Percentiles rank a stretch among this genome's conserved stretches.
Conservation (phyloP, 1,140 invertebrate species). For the Wasmannia auropunctata region DNA sequence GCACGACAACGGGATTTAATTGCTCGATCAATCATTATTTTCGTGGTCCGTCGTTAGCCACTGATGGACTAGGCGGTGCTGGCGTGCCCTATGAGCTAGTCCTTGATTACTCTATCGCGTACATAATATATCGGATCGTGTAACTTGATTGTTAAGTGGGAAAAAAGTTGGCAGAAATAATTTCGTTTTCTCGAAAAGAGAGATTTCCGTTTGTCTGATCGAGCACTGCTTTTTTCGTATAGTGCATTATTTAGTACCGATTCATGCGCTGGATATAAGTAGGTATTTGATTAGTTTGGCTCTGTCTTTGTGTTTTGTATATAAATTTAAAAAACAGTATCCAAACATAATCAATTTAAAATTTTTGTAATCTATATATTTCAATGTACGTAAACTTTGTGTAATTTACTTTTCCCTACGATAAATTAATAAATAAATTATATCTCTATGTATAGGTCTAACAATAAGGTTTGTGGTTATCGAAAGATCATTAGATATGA, state of each 20-base stretch:
- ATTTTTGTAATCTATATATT: neutral
- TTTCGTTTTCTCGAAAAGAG: neutral
- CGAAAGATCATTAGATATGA: neutral
- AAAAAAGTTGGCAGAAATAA: neutral
- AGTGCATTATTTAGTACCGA: neutral
- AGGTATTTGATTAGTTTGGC: neutral
- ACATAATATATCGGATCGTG: neutral
- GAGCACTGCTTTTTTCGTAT: neutral
- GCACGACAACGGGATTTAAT: slow-evolving; percentile 84
- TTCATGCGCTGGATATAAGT: neutral
- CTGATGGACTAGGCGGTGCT: slow-evolving; percentile 50
- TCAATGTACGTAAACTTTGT: neutral
- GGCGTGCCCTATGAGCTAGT: slow-evolving; percentile 23
- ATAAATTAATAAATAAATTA: neutral
- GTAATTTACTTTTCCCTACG: neutral
- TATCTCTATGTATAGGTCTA: neutral
- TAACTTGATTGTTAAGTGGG: neutral
- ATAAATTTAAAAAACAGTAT: neutral
- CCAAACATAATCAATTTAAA: neutral
- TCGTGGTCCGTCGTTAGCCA: slow-evolving; percentile 66
- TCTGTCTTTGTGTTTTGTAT: neutral
- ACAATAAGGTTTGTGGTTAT: neutral
- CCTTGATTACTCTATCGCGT: slow-evolving; percentile 3
- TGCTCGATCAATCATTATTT: slow-evolving; percentile 84
- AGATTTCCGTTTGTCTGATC: neutral